Conservation (phyloP, 2,797 vertebrate genomes). For the Manis javanica region DNA sequence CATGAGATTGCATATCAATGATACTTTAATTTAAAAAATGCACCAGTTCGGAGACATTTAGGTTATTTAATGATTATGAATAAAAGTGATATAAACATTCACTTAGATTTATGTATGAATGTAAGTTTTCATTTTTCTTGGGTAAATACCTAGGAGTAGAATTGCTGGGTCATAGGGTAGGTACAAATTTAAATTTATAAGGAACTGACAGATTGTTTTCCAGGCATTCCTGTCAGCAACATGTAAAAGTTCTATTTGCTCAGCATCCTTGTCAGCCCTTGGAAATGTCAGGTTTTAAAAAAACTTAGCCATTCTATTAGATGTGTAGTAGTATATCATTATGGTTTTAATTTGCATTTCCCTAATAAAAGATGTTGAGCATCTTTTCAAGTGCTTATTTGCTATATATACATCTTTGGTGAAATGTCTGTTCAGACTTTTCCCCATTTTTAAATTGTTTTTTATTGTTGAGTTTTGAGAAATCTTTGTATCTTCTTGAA, state of each 20-base stretch:
- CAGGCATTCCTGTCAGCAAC: background rate
- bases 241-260: background rate
- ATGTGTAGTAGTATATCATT: background rate
- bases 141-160: background rate
- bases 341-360: background rate
- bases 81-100: background rate
- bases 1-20: too few species aligned
- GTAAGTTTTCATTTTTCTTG: background rate
- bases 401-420: background rate
- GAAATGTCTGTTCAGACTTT: background rate
- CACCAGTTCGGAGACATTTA: background rate
- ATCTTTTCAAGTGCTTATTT: constrained; percentile 25
- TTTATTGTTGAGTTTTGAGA: constrained; percentile 31
- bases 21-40: too few species aligned
- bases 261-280: background rate
- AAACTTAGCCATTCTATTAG: background rate
- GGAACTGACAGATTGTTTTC: constrained; percentile 24
- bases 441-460: background rate
- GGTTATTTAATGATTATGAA: background rate
- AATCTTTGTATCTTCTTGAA: constrained; percentile 16
- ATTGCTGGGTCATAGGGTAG: background rate
- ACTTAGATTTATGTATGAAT: background rate
- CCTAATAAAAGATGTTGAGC: background rate
- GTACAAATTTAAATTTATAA: background rate
- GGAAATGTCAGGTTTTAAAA: background rate